phyloP scores from a whole-genome alignment of 1,140 invertebrate genomes.

The Parapsyche elsis region DNA sequence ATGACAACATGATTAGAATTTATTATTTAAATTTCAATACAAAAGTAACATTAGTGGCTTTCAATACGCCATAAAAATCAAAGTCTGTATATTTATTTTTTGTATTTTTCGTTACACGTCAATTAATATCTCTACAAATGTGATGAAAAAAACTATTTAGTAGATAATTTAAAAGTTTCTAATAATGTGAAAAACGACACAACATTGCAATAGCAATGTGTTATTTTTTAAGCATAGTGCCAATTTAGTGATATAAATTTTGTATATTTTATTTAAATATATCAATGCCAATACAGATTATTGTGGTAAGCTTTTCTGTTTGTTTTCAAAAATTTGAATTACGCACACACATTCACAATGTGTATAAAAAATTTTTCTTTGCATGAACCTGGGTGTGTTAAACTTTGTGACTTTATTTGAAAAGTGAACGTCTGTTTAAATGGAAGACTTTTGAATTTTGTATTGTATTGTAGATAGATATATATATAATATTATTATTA shows the following conservation, averaged over 20 bases:
- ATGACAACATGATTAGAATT: too few relatives aligned
- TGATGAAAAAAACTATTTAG: neutral
- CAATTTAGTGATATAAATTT: neutral
- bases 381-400: too few relatives aligned
- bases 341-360: neutral
- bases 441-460: neutral
- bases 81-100: too few relatives aligned
- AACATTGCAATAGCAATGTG: neutral
- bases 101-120: too few relatives aligned
- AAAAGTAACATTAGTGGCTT: too few relatives aligned
- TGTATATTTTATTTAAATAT: neutral
- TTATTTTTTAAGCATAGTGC: neutral
- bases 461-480: slow-evolving; percentile 27
- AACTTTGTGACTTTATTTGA: neutral
- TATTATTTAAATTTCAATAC: too few relatives aligned
- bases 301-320: neutral
- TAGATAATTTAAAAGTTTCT: neutral
- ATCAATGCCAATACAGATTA: neutral
- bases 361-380: too few relatives aligned
- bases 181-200: neutral
- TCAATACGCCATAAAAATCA: too few relatives aligned
- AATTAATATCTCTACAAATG: neutral
- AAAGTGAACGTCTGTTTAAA: neutral
- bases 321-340: neutral
- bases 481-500: neutral